A percentile compares a stretch with the other conserved stretches of the same genome.
Conservation (phyloP, 30 jellyfish, hydroid and myxozoan species). For the Aurelia sp. region DNA sequence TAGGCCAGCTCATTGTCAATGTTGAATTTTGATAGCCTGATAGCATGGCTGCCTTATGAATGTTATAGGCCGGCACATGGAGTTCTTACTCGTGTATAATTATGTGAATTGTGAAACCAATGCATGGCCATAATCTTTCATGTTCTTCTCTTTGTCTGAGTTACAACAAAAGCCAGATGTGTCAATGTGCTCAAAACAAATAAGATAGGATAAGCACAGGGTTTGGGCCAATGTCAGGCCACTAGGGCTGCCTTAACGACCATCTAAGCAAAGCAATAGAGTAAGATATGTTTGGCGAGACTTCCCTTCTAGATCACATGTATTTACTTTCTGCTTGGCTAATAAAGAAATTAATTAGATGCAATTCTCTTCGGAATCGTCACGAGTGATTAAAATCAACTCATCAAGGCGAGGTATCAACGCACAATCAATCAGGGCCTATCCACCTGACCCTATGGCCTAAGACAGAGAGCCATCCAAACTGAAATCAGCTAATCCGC, state of each 20-base stretch:
- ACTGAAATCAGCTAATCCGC: no score
- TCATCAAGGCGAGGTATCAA: background rate
- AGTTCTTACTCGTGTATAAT: conserved; percentile 64
- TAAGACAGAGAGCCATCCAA: background rate
- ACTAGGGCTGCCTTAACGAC: conserved; percentile 57
- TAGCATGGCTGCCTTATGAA: conserved; percentile 64
- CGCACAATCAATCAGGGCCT: background rate
- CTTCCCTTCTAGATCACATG: conserved; percentile 39
- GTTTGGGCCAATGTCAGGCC: conserved; percentile 51
- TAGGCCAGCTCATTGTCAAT: conserved; percentile 32
- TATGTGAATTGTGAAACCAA: conserved; percentile 44
- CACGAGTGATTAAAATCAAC: background rate
- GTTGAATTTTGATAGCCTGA: conserved; percentile 47
- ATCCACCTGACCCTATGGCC: conserved; percentile 1
- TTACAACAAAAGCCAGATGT: conserved; percentile 86
- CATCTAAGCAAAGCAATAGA: conserved; percentile 39
- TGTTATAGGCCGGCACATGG: conserved; percentile 82
- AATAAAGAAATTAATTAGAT: conserved; percentile 7
- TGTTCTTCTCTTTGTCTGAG: conserved; percentile 71
- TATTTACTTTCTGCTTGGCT: conserved; percentile 18
- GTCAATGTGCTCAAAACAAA: conserved; percentile 91
- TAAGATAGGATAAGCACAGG: conserved; percentile 55
- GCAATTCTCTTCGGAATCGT: background rate
- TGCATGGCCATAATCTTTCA: conserved; percentile 84
- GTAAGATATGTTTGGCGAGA: conserved; percentile 36